These are phyloP conservation scores for Corapipo altera DNA, from an alignment of 2,113 vertebrate species.

Conservation along the genomic window DNA sequence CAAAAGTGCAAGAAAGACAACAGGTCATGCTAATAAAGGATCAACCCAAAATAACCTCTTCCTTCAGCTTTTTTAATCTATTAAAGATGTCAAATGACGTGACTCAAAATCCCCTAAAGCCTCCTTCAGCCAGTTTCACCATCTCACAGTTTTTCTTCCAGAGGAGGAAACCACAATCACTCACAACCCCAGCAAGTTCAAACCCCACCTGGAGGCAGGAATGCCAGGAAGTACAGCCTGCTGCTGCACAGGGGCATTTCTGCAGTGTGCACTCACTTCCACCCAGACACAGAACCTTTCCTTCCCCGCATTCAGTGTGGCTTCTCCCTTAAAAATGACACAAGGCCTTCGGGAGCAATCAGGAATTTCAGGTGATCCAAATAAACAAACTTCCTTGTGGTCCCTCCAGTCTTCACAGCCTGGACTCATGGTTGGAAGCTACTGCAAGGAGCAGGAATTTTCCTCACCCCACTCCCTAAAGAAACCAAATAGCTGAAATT, in stretches of 20 bases:
- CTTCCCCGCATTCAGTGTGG: too few species aligned
- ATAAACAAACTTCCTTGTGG: accelerated
- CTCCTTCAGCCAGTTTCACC: not conserved
- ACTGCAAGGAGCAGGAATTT: not conserved
- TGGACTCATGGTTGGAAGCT: accelerated
- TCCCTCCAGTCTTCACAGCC: not conserved
- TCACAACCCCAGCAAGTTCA: not conserved
- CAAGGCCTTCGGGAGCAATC: not conserved
- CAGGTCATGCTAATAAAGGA: not conserved
- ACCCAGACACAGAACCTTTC: not conserved
- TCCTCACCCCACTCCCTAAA: not conserved
- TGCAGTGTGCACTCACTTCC: not conserved
- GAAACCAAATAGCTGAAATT: not conserved
- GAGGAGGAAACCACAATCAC: not conserved
- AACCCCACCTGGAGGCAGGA: not conserved
- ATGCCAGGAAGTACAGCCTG: accelerated
- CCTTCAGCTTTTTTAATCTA: not conserved
- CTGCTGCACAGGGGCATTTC: not conserved
- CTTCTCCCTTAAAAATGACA: not conserved
- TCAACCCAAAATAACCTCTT: not conserved
- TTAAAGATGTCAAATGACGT: not conserved
- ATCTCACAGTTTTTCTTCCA: not conserved
- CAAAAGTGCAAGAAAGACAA: not conserved
- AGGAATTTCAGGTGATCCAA: not conserved
- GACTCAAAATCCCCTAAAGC: not conserved